phyloP scores from a whole-genome alignment of 2,797 vertebrate species.

The Bufotes viridis region DNA sequence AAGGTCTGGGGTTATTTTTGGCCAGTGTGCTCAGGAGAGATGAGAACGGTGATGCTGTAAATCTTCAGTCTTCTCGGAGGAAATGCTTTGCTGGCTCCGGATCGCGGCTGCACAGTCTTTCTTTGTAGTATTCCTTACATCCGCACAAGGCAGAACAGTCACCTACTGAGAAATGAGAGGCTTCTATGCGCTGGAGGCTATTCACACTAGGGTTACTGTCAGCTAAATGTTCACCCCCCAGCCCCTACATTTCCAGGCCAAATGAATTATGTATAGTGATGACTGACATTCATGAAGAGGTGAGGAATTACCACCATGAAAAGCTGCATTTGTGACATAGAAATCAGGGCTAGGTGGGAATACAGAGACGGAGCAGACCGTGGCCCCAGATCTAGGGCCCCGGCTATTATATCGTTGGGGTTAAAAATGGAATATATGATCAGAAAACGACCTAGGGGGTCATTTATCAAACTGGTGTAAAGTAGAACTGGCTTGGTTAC shows the following conservation, averaged over 20 bases:
- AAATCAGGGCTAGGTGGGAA: neutral
- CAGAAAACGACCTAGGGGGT: too few species aligned
- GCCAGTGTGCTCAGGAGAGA: neutral
- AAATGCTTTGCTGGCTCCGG: slow-evolving; percentile 51
- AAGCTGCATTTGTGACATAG: neutral
- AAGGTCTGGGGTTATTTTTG: neutral
- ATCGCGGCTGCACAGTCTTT: slow-evolving; percentile 30
- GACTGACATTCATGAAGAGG: neutral
- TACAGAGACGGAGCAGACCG: too few species aligned
- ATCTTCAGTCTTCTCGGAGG: neutral
- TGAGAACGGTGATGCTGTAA: neutral
- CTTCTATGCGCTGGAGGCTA: neutral
- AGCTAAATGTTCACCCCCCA: neutral
- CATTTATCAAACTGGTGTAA: too few species aligned
- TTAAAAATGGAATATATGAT: too few species aligned
- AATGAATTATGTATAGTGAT: neutral
- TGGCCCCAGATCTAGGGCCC: too few species aligned
- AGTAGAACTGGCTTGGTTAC: too few species aligned
- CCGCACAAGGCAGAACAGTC: slow-evolving; percentile 38
- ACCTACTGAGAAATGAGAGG: neutral
- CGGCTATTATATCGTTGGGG: too few species aligned
- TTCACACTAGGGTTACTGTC: neutral
- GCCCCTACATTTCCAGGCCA: neutral
- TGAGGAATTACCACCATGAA: neutral
- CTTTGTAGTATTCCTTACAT: slow-evolving; percentile 44